Evolutionary conservation across 1,140 invertebrate species (phyloP), one percentile per base, ranked within the genome.

Genomic region (Drosophila neocordata): DNA sequence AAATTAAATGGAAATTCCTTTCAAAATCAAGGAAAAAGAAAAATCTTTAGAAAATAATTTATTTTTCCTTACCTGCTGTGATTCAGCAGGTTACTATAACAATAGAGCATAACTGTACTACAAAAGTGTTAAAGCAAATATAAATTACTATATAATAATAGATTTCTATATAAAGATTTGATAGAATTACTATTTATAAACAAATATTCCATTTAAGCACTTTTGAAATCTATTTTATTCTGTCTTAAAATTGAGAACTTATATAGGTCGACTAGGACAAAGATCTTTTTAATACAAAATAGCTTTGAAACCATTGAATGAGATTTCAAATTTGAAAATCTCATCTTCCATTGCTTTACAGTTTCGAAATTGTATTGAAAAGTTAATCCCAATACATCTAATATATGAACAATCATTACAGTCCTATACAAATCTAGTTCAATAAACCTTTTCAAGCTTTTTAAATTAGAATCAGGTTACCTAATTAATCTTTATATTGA

Each of bases 51-150:
- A 31, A 6, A 31, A 31, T 31, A 34, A 15, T 34, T 34, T 34
- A 34, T 18, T 56, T 56, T 56, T 11, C 11, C n/a, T 57, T 74
- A 75, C 72, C 72, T 75, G 72, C 22, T 24, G 69, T 24, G 52
- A 38, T 35, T 18, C 51, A 18, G n/a, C 9, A 61, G 51, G 67
- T 73, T 73, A 63, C 12, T 18, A 22, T 24, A 27, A 8, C 8
- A 62, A 5, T 27, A 5, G 11, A 20, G 34, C 37, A 38, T 31
- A 75, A 63, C 73, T 76, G 73, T 69, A 76, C 73, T 11, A 4
- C 15, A 31, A 6, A 13, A 27, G 20, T 22, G 20, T 31, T 31
- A 31, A 31, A 5, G 2, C 6, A 31, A 31, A 31, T 31, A 31
- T 1, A 31, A 31, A 6, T 31, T 31, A 6, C 27, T 31, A 31